Base-by-base conservation (phyloP, 2,113 vertebrate genomes). In the Cinclus mexicanus region DNA sequence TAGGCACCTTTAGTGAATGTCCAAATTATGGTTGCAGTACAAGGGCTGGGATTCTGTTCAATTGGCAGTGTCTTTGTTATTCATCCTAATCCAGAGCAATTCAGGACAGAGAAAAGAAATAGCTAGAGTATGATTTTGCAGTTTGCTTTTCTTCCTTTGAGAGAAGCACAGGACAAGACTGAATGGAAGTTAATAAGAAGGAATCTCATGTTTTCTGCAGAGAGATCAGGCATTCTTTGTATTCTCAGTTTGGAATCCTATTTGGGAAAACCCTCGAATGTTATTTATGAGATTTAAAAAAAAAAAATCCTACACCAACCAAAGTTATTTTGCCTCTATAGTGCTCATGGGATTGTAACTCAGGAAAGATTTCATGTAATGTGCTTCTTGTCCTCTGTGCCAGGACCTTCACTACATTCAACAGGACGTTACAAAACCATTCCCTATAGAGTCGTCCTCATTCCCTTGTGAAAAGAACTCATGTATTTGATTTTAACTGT, bases 401-500 rank as follows among this genome's bases (percentile, higher is more conserved):
- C 92, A 89, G 81, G 88, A 93, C 61, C 44, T 90, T 88, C 89
- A n/a, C 84, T 94, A 81, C 79, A 47, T 95, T 91, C 89, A 83
- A 31, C 95, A 80, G 88, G 69, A 91, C 25, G 0, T 91, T 56
- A 22, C 69, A 70, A 83, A 95, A 11, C 57, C 75, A n/a, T 89
- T 89, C 89, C 75, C 89, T 53, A 1, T 6, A 25, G 15, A 84
- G 13, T 28, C 4, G 0, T 85, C 42, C 72, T 60, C 63, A 22
- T 71, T 59, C 87, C 89, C 71, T 15, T 4, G 3, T 88, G 90
- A n/a, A 79, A 55, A 80, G 55, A 44, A 37, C 87, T 60, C 55
- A 16, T 74, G 64, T 77, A 81, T 93, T 94, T 89, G 78, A 93
- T 89, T 96, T 94, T 82, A 87, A 82, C 42, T 88, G 85, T 90